These are phyloP conservation scores for Lysandra coridon DNA, from an alignment of 2,888 invertebrate species.

Conservation along the genomic window DNA sequence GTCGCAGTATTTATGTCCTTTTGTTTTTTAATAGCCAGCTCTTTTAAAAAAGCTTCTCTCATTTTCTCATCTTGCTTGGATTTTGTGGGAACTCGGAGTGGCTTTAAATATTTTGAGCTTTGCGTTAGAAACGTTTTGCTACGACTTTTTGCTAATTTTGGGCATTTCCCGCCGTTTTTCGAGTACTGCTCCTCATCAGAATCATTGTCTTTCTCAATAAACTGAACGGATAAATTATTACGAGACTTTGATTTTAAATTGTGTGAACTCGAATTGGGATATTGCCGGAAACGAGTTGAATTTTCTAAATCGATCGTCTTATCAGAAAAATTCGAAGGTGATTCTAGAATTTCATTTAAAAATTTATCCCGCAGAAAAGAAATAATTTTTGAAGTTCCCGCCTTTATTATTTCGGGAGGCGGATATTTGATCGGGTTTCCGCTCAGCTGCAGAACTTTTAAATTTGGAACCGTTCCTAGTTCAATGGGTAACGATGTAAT, in stretches of 20 bases:
- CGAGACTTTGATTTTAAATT: conserved; percentile 48
- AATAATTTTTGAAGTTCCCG: conserved; percentile 67
- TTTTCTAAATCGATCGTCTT: conserved; percentile 45
- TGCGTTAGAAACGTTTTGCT: conserved; percentile 65
- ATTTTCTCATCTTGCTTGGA: conserved; percentile 57
- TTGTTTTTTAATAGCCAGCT: conserved; percentile 78
- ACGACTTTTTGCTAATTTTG: conserved; percentile 63
- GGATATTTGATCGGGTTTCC: conserved; percentile 83
- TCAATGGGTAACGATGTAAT: conserved; percentile 81
- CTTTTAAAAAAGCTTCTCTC: conserved; percentile 64
- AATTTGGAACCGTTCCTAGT: conserved; percentile 79
- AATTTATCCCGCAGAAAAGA: conserved; percentile 63
- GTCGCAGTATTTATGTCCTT: conserved; percentile 77
- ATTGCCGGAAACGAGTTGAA: conserved; percentile 50
- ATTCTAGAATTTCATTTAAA: conserved; percentile 54
- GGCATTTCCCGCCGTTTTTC: conserved; percentile 63
- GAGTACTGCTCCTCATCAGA: conserved; percentile 54
- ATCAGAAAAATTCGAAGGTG: conserved; percentile 58
- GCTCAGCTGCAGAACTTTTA: conserved; percentile 82
- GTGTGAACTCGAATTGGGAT: conserved; percentile 68
- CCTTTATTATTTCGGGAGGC: conserved; percentile 71
- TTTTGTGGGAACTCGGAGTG: conserved; percentile 47
- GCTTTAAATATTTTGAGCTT: conserved; percentile 66
- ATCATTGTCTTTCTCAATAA: conserved; percentile 60
- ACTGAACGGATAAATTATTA: conserved; percentile 54